Evolutionary conservation across 2,888 invertebrate species (phyloP).

Genomic region (Hipparchia sbordonii): DNA sequence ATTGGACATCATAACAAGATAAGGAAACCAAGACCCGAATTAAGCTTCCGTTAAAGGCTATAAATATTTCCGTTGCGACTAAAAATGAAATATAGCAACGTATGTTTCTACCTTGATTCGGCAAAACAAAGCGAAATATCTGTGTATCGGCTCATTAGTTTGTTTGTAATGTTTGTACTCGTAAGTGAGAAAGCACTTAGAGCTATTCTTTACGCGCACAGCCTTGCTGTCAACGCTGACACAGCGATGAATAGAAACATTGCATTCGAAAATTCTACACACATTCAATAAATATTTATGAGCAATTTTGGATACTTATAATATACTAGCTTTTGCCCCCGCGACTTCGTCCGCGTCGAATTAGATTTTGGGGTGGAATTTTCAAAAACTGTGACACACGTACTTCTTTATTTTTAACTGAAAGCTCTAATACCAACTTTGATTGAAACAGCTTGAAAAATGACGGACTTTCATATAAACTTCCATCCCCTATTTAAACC

Average conservation of each 20-base stretch:
- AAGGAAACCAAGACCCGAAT: not conserved
- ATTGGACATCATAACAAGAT: not conserved
- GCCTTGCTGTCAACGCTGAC: not conserved
- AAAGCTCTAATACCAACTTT: too few species aligned
- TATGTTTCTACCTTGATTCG: slow-evolving; percentile 43
- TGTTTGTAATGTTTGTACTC: slow-evolving; percentile 40
- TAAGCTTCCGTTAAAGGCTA: not conserved
- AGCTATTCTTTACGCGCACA: not conserved
- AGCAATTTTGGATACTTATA: too few species aligned
- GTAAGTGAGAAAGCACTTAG: slow-evolving; percentile 52
- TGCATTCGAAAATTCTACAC: not conserved
- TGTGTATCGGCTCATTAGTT: slow-evolving; percentile 59
- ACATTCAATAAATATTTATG: too few species aligned
- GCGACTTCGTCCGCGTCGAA: too few species aligned
- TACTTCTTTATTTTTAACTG: too few species aligned
- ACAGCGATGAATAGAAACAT: not conserved
- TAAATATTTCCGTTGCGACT: not conserved
- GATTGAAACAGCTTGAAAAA: too few species aligned
- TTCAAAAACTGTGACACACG: too few species aligned
- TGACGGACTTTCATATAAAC: too few species aligned
- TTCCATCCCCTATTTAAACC: too few species aligned
- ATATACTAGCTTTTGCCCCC: too few species aligned
- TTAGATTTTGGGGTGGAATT: too few species aligned
- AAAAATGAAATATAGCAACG: slow-evolving; percentile 13
- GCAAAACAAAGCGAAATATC: slow-evolving; percentile 57